phyloP scores from a whole-genome alignment of 2,888 invertebrate genomes.

The Atethmia centrago region DNA sequence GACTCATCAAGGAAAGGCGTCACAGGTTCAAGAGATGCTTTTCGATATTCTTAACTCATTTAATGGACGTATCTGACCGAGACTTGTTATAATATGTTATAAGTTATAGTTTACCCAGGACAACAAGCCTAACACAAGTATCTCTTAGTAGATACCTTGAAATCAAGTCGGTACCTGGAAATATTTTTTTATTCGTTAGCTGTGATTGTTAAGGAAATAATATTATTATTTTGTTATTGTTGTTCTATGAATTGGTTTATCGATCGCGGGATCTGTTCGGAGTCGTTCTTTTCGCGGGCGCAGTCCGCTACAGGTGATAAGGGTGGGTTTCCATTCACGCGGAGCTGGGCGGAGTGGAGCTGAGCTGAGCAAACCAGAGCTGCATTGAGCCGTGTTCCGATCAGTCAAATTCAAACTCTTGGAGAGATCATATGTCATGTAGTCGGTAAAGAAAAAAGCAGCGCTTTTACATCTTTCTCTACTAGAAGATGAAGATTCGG shows the following conservation, averaged over 20 bases:
- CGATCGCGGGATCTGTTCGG: conserved; percentile 27
- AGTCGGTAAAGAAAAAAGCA: too few species aligned
- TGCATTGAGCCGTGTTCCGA: too few species aligned
- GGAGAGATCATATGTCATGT: too few species aligned
- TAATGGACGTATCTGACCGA: neutral
- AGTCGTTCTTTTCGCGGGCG: conserved; percentile 30
- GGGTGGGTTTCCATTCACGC: too few species aligned
- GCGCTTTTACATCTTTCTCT: too few species aligned
- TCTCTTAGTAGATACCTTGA: conserved; percentile 53
- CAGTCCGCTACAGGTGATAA: conserved; percentile 4
- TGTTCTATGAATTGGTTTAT: conserved; percentile 63
- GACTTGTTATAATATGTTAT: neutral
- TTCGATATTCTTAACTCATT: too few species aligned
- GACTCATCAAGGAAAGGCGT: neutral
- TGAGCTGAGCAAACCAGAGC: too few species aligned
- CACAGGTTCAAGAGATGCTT: too few species aligned
- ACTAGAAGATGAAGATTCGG: too few species aligned
- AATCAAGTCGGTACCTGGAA: conserved; percentile 63
- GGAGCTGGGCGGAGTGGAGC: too few species aligned
- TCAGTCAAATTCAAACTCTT: too few species aligned
- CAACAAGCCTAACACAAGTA: conserved; percentile 14
- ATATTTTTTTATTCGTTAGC: conserved; percentile 54
- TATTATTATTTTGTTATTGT: conserved; percentile 40
- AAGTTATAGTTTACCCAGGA: conserved; percentile 28
- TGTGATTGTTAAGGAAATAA: conserved; percentile 63